These are phyloP conservation scores for Phalacrocorax brasilianus DNA, from an alignment of 2,113 vertebrate genomes.

Conservation along the genomic window DNA sequence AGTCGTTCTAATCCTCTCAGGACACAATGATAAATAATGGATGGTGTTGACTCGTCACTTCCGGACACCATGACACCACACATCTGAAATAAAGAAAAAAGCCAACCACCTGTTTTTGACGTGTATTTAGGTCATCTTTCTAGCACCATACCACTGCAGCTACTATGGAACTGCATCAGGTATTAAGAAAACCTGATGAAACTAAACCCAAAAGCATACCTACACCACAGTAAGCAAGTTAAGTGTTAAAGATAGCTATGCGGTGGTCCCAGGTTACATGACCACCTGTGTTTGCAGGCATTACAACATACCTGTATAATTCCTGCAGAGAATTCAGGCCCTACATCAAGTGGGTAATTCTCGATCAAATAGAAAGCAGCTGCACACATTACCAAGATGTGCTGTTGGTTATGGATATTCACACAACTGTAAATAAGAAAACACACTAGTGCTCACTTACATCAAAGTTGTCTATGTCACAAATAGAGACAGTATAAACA, in stretches of 20 bases:
- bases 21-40: slow-evolving; percentile 92
- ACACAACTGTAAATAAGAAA: slow-evolving; percentile 83
- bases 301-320: slow-evolving; percentile 86
- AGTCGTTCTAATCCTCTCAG: slow-evolving; percentile 94
- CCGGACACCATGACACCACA: slow-evolving; percentile 94
- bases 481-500: neutral
- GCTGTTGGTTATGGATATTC: slow-evolving; percentile 94
- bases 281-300: neutral
- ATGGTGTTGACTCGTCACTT: slow-evolving; percentile 92
- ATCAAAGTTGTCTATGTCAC: neutral
- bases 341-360: slow-evolving; percentile 96
- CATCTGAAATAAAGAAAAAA: slow-evolving; percentile 73
- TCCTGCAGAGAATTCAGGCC: slow-evolving; percentile 91
- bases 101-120: neutral
- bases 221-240: neutral
- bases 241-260: neutral
- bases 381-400: slow-evolving; percentile 96
- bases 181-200: neutral
- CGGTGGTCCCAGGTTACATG: neutral
- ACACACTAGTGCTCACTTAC: neutral
- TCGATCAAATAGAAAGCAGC: slow-evolving; percentile 98
- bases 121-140: neutral
- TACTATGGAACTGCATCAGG: neutral
- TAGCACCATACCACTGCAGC: neutral
- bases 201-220: neutral